Evolutionary conservation across 2,888 invertebrate genomes (phyloP), one percentile per base, ranked within the genome.

Genomic region (Tinea semifulvella): DNA sequence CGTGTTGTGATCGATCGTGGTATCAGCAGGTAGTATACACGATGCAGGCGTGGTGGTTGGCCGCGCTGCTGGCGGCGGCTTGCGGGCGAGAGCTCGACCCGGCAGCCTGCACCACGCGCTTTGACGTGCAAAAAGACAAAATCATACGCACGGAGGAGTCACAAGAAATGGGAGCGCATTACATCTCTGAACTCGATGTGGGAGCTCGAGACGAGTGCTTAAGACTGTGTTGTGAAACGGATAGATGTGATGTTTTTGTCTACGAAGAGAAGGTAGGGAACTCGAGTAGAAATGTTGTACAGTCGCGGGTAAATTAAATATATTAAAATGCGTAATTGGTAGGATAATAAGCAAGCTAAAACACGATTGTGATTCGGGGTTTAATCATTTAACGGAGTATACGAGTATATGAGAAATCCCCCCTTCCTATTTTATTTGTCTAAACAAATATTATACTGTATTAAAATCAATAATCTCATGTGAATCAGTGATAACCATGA

Each of bases 81-180:
- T 52, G 57, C 49, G 72, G 70, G 55, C 71, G 68, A 51, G 87
- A 87, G 56, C 79, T 85, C 51, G 85, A 86, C 64, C 80, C 87
- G 48, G 86, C 86, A 52, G 85, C 84, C 57, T 91, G 91, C 73
- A 81, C 87, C 56, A 84, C 88, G 54, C 88, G 88, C 59, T 95
- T 94, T 68, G 92, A 92, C 70, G 86, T 95, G 52, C 92, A 92
- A 70, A 85, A 85, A 58, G 92, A 94, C 71, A 94, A 93, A 66
- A 96, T 96, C 58, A 96, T 96, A 60, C 85, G 93, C 58, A 94
- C 94, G 1, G 90, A 92, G 60, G 95, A 95, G 68, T 95, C 95
- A 0, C 87, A 89, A 58, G 88, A 88, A 43, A 88, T 94, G 85
- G 95, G 96, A 44, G 96, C 95, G 44, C 90, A 90, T 62, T 95